Conservation (phyloP, 2,888 invertebrate species). For the Rhorus exstirpatorius region DNA sequence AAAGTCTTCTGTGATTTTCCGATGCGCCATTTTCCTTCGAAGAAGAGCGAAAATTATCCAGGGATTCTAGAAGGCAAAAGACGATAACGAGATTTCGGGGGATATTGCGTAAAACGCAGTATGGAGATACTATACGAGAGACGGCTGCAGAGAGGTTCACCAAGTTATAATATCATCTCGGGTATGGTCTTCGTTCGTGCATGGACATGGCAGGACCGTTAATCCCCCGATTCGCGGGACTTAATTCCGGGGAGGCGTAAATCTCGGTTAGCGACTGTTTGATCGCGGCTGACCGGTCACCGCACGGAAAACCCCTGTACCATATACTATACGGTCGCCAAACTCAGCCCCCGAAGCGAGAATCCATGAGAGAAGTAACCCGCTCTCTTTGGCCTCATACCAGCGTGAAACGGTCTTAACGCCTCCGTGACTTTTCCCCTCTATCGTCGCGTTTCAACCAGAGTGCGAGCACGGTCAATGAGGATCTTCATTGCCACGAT, state of each 20-base stretch:
- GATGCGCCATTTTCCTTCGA: slow-evolving; percentile 40
- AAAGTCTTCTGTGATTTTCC: slow-evolving; percentile 20
- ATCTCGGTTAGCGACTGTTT: slow-evolving; percentile 85
- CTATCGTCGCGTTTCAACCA: slow-evolving; percentile 8
- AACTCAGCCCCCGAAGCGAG: slow-evolving; percentile 46
- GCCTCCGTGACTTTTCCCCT: slow-evolving; percentile 63
- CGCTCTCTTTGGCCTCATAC: slow-evolving; percentile 34
- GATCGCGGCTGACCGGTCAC: slow-evolving; percentile 80
- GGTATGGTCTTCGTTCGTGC: slow-evolving; percentile 34
- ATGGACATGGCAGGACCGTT: slow-evolving; percentile 76
- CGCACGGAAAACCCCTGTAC: slow-evolving; percentile 51
- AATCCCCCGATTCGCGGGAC: slow-evolving; percentile 80
- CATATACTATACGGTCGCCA: slow-evolving; percentile 24
- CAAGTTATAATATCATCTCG: slow-evolving; percentile 24
- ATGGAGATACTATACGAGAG: slow-evolving; percentile 26
- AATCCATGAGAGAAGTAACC: slow-evolving; percentile 38
- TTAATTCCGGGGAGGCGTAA: slow-evolving; percentile 83
- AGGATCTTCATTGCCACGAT: neutral
- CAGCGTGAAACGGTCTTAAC: slow-evolving; percentile 61
- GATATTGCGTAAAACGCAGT: slow-evolving; percentile 62
- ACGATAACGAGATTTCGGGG: slow-evolving; percentile 64
- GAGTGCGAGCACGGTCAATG: slow-evolving; percentile 13
- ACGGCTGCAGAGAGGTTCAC: slow-evolving; percentile 29
- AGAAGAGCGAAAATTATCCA: slow-evolving; percentile 46
- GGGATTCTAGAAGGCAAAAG: slow-evolving; percentile 22